Percentiles rank a stretch among this genome's conserved stretches.
Evolutionary conservation across 2,113 vertebrate genomes (phyloP).

Genomic region (Piprites chloris): DNA sequence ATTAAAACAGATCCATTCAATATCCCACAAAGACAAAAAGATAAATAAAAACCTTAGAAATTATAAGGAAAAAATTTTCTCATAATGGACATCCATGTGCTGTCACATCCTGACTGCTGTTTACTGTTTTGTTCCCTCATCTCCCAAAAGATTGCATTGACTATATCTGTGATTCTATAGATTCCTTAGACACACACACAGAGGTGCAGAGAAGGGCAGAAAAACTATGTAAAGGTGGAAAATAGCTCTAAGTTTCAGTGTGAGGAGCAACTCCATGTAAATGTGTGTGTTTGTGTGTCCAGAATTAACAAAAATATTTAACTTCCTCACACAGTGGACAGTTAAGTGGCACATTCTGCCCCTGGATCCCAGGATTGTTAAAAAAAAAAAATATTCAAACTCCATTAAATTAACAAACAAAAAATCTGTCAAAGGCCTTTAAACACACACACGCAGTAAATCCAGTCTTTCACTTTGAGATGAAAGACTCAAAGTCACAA

Average conservation of each 20-base stretch:
- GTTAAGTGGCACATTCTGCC: not conserved
- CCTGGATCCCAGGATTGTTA: not conserved
- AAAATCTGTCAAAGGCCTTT: not conserved
- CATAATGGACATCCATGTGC: no score
- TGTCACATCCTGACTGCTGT: not conserved
- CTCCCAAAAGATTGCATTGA: not conserved
- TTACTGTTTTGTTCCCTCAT: not conserved
- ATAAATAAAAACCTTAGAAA: not conserved
- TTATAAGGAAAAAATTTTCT: not conserved
- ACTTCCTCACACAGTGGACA: not conserved
- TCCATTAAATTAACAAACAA: not conserved
- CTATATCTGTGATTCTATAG: not conserved
- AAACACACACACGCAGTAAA: not conserved
- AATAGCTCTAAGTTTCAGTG: not conserved
- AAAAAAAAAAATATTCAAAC: not conserved
- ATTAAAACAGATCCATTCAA: not conserved
- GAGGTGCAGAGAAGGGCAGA: not conserved
- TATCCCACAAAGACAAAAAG: not conserved
- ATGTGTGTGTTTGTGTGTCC: rapidly evolving
- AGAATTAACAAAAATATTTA: not conserved
- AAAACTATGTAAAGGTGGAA: not conserved
- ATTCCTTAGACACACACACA: not conserved
- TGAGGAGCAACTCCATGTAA: not conserved
- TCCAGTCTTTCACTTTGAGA: no score
- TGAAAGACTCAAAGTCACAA: not conserved